These are phyloP conservation scores for Gyrodactylus bullatarudis DNA, from an alignment of 1,140 invertebrate species.

Conservation along the genomic window DNA sequence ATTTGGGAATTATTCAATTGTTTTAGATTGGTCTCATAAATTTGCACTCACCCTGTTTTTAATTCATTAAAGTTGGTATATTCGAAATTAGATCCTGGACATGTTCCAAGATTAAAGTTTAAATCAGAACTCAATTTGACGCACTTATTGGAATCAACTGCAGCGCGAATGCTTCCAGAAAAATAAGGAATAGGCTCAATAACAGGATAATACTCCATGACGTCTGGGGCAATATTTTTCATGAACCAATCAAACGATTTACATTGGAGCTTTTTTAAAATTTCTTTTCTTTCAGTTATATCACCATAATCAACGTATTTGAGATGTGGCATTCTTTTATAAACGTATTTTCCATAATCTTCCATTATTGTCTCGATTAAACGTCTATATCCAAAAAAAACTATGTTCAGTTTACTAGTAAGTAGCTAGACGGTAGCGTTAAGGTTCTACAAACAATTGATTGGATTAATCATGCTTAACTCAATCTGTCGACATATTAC, in stretches of 20 bases:
- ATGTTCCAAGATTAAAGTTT: not conserved
- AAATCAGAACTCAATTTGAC: not conserved
- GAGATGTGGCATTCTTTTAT: slow-evolving; percentile 31
- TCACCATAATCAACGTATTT: slow-evolving; percentile 30
- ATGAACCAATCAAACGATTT: slow-evolving; percentile 86
- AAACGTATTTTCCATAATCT: slow-evolving; percentile 31
- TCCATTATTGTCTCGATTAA: slow-evolving; percentile 10
- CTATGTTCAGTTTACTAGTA: no score
- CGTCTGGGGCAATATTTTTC: slow-evolving; percentile 59
- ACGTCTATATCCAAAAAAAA: not conserved
- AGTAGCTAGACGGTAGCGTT: no score
- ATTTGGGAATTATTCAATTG: not conserved
- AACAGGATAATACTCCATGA: slow-evolving; percentile 44
- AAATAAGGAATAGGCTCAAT: not conserved
- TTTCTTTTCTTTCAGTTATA: slow-evolving; percentile 36
- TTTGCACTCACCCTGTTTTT: not conserved
- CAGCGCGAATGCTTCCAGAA: not conserved
- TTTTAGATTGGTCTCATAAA: not conserved
- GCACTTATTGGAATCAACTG: not conserved
- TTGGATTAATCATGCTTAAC: no score
- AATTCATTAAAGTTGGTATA: not conserved
- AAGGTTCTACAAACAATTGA: no score
- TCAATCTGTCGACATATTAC: no score
- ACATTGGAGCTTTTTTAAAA: slow-evolving; percentile 41
- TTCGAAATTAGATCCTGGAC: not conserved